phyloP scores from a whole-genome alignment of 2,888 invertebrate species.

The Amphipyra berbera region DNA sequence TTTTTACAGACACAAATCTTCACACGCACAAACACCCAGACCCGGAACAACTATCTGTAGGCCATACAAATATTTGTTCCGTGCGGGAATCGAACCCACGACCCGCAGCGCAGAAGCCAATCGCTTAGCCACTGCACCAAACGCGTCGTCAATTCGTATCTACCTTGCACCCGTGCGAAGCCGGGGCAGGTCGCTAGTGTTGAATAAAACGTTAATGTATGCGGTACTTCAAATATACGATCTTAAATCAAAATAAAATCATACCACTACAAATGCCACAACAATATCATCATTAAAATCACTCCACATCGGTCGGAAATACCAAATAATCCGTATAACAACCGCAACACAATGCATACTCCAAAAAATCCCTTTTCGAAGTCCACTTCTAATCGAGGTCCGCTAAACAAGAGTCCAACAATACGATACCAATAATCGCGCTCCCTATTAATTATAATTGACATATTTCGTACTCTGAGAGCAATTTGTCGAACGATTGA shows the following conservation, averaged over 20 bases:
- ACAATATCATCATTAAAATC: conserved; percentile 44
- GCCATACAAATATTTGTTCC: too few species aligned
- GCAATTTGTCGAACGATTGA: conserved; percentile 82
- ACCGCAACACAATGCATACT: conserved; percentile 50
- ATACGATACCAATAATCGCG: conserved; percentile 74
- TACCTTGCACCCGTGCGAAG: too few species aligned
- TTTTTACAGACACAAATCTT: too few species aligned
- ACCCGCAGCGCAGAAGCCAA: too few species aligned
- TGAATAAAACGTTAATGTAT: too few species aligned
- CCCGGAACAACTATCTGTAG: too few species aligned
- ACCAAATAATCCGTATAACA: conserved; percentile 50
- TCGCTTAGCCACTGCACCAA: too few species aligned
- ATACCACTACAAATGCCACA: conserved; percentile 15
- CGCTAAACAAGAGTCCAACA: conserved; percentile 36
- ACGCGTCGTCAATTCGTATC: too few species aligned
- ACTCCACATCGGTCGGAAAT: conserved; percentile 30
- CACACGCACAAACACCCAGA: too few species aligned
- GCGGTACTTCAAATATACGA: too few species aligned
- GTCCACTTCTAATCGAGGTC: conserved; percentile 27
- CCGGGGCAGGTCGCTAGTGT: too few species aligned
- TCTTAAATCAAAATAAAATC: not conserved
- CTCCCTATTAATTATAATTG: conserved; percentile 88
- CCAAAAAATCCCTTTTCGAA: conserved; percentile 42
- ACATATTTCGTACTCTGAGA: conserved; percentile 84
- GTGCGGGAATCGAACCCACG: too few species aligned